Base-by-base conservation (phyloP, 2,113 vertebrate species). In the Xenotilapia leptura region DNA sequence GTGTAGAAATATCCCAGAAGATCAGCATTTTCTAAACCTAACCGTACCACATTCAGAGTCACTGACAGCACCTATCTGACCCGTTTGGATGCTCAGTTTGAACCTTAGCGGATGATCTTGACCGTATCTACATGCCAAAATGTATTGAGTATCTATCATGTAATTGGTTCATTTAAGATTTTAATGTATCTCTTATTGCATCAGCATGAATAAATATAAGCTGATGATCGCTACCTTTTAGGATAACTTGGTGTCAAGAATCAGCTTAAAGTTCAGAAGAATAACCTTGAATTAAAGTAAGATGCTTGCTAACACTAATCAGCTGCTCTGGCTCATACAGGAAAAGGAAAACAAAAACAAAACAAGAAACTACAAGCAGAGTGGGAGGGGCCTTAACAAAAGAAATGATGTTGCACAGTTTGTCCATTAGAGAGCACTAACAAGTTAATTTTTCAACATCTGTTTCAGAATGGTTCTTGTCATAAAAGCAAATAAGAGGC, bases 11-110 rank as follows among this genome's bases (percentile, higher is more conserved):
- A 23, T 68, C 36, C 36, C 12, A 40, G 62, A 9, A 14, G 7
- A 70, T 42, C 36, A 42, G 36, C n/a, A 42, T 23, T 40, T 70
- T 70, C n/a, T 42, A 15, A 65, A 12, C 1, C 0, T n/a, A 65
- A n/a, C 9, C 0, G 0, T 36, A 17, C 17, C 17, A 21, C 33
- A 38, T 38, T 65, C 19, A 21, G 0, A 65, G 2, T 65, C 33
- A 21, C 33, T 21, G 10, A 65, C 6, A 33, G 19, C 60, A 21
- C 19, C 33, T 65, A 13, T 65, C 60, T 38, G 4, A 65, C 33
- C 11, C 12, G 19, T 65, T 65, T 65, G 0, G 60, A 65, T 65
- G 33, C 33, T 65, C 19, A 65, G 17, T 21, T 65, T 65, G 19
- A 38, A 65, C 60, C 3, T 65, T 38, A 38, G 68, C 21, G 0